Percentiles rank a stretch among this genome's conserved stretches.
phyloP scores from a whole-genome alignment of 2,797 vertebrate genomes.

The Gila robusta region DNA sequence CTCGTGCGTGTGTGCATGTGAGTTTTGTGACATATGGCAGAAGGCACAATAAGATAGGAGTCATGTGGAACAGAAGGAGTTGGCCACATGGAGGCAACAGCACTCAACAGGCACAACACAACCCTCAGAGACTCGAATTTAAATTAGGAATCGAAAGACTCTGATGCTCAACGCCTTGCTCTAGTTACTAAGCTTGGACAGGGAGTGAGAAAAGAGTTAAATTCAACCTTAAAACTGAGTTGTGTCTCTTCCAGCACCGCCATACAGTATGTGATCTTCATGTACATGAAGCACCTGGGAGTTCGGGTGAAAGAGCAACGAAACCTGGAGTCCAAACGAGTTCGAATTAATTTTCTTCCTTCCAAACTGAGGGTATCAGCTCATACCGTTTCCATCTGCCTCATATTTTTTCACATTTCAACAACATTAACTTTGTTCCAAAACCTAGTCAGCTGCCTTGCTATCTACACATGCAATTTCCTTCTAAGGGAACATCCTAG shows the following conservation, averaged over 20 bases:
- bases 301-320: constrained; percentile 93
- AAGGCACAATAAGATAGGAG: constrained; percentile 62
- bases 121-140: constrained; percentile 21
- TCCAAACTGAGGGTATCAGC: constrained; percentile 90
- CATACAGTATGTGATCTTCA: constrained; percentile 91
- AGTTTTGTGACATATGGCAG: constrained; percentile 73
- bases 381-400: not conserved
- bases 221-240: not conserved
- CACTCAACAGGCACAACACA: constrained; percentile 13
- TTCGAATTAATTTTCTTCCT: constrained; percentile 87
- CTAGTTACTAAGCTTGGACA: constrained; percentile 5
- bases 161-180: not conserved
- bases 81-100: constrained; percentile 43
- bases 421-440: not conserved
- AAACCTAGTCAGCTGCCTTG: not conserved
- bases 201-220: not conserved
- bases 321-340: constrained; percentile 91
- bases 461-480: not conserved
- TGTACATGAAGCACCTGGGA: constrained; percentile 96
- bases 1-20: constrained; percentile 36
- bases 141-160: constrained; percentile 20
- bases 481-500: not conserved
- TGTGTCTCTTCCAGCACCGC: constrained; percentile 79
- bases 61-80: constrained; percentile 44
- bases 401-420: not conserved